Conservation (phyloP, 2,888 invertebrate genomes). For the Cephonodes hylas region DNA sequence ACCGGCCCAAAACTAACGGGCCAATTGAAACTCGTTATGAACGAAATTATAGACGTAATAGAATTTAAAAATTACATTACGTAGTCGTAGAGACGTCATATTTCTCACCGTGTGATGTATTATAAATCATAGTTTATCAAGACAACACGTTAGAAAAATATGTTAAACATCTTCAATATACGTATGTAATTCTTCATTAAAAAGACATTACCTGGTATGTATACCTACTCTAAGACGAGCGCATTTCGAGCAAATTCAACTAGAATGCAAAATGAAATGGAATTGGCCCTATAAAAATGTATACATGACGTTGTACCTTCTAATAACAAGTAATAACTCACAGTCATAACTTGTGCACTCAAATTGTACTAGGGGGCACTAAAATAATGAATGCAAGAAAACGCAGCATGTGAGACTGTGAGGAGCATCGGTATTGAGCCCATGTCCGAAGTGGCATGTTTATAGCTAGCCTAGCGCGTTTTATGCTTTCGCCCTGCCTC, state of each 20-base stretch:
- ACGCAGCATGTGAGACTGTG: slow-evolving; percentile 27
- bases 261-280: not conserved
- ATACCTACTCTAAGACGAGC: too few relatives aligned
- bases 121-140: not conserved
- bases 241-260: not conserved
- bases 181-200: too few relatives aligned
- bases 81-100: not conserved
- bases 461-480: slow-evolving; percentile 50
- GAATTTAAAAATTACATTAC: slow-evolving; percentile 7
- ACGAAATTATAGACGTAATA: slow-evolving; percentile 52
- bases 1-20: slow-evolving; percentile 64
- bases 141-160: not conserved
- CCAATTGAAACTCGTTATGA: slow-evolving; percentile 61
- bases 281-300: not conserved
- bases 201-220: too few relatives aligned
- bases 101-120: slow-evolving; percentile 4
- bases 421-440: slow-evolving; percentile 46
- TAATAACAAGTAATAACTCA: slow-evolving; percentile 14
- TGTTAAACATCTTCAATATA: too few relatives aligned
- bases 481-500: slow-evolving; percentile 38
- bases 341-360: slow-evolving; percentile 24
- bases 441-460: slow-evolving; percentile 54
- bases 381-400: slow-evolving; percentile 42
- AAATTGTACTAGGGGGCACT: slow-evolving; percentile 32
- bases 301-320: not conserved